These are phyloP conservation scores for Oxygymnocypris stewartii DNA, from an alignment of 2,113 vertebrate species.

Conservation along the genomic window DNA sequence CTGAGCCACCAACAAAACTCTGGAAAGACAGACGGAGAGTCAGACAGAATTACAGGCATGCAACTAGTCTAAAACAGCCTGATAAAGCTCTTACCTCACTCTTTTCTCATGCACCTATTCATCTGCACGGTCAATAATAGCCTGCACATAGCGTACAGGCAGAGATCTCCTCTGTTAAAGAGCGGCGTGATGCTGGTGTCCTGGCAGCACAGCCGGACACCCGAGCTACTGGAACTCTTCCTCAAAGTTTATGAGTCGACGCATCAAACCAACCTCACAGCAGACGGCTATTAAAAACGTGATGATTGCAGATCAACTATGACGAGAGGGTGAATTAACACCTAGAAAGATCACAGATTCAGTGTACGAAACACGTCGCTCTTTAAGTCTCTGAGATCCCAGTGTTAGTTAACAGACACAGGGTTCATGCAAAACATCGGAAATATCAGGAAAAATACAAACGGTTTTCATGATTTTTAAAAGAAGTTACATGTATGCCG, in stretches of 20 bases:
- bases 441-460: too few relatives aligned
- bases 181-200: background rate
- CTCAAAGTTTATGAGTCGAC: slow-evolving; percentile 9
- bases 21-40: background rate
- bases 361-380: background rate
- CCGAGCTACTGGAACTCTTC: slow-evolving; percentile 21
- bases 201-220: background rate
- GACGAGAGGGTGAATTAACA: background rate
- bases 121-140: slow-evolving; percentile 70
- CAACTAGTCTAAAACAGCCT: slow-evolving; percentile 50
- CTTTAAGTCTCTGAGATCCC: background rate
- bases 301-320: background rate
- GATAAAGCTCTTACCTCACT: slow-evolving; percentile 72
- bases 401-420: background rate
- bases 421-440: background rate
- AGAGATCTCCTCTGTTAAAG: background rate
- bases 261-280: slow-evolving; percentile 18
- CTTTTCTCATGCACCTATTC: background rate
- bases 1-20: background rate
- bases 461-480: too few relatives aligned
- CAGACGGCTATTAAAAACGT: background rate
- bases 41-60: slow-evolving; percentile 6
- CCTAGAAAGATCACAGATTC: background rate
- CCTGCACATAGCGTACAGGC: slow-evolving; percentile 60
- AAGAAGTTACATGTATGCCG: background rate